phyloP scores from a whole-genome alignment of 2,888 invertebrate genomes.

The Watsonalla cultraria region DNA sequence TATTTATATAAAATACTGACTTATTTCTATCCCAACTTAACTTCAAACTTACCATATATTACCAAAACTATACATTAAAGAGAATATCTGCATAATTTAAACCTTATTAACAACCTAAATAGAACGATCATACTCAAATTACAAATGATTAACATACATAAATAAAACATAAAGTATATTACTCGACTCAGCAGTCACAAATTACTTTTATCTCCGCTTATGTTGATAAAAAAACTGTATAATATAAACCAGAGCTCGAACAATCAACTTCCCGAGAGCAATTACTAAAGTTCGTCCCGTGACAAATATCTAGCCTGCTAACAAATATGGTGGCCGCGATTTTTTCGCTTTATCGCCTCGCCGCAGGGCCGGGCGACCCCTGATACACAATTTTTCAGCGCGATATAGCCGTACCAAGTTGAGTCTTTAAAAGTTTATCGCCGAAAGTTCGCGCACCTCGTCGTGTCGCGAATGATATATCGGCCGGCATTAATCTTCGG shows the following conservation, averaged over 20 bases:
- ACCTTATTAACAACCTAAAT: background rate
- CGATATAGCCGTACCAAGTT: conserved; percentile 65
- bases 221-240: background rate
- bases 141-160: background rate
- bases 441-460: conserved; percentile 67
- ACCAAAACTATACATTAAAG: background rate
- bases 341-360: conserved; percentile 67
- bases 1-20: too few relatives aligned
- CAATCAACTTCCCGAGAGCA: conserved; percentile 56
- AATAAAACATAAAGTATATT: background rate
- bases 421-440: conserved; percentile 78
- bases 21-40: too few relatives aligned
- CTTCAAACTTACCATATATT: background rate
- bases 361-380: conserved; percentile 58
- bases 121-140: background rate
- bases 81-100: background rate
- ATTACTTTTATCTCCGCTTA: background rate
- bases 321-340: conserved; percentile 65
- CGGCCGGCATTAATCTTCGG: conserved; percentile 66
- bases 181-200: background rate
- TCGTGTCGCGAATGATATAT: conserved; percentile 65
- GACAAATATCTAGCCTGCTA: conserved; percentile 70
- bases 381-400: conserved; percentile 76
- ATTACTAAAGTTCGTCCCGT: conserved; percentile 65
- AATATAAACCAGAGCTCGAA: conserved; percentile 6